A percentile compares a stretch with the other conserved stretches of the same genome.
These are phyloP conservation scores for Catagonus wagneri DNA, from an alignment of 2,113 vertebrate species.

Conservation along the genomic window DNA sequence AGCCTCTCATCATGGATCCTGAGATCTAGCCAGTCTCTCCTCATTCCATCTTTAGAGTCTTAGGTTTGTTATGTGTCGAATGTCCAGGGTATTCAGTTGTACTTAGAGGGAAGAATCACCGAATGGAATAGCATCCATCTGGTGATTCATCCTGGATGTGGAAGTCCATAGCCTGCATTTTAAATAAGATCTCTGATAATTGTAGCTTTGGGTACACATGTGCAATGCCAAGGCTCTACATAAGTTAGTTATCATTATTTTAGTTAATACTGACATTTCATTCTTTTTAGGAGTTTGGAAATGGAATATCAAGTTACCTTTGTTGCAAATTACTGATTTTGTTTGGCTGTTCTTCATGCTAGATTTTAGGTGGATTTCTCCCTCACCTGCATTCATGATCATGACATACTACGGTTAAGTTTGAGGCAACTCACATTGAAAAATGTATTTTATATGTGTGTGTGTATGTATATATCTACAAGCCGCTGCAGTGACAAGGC, in stretches of 20 bases:
- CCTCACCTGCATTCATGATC: background rate
- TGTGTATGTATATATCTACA: too few species aligned
- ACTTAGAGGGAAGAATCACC: background rate
- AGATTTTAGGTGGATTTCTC: background rate
- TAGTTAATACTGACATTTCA: background rate
- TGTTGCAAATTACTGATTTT: background rate
- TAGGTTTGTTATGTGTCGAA: background rate
- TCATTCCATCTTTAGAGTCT: background rate
- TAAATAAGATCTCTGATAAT: background rate
- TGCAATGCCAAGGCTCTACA: background rate
- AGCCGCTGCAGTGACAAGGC: too few species aligned
- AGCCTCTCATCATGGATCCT: background rate
- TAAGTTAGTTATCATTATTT: background rate
- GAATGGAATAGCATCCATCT: background rate
- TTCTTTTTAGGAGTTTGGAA: background rate
- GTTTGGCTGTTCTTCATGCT: background rate
- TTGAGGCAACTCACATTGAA: conserved; percentile 9
- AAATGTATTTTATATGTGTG: too few species aligned
- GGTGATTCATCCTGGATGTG: background rate
- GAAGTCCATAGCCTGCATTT: background rate
- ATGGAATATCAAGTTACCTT: background rate
- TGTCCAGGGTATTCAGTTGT: background rate
- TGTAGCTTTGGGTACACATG: background rate
- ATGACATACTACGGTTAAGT: background rate
- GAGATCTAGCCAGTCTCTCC: background rate